A percentile compares a stretch with the other conserved stretches of the same genome.
Conservation (phyloP, 2,797 vertebrate genomes). For the Buceros bicornis region DNA sequence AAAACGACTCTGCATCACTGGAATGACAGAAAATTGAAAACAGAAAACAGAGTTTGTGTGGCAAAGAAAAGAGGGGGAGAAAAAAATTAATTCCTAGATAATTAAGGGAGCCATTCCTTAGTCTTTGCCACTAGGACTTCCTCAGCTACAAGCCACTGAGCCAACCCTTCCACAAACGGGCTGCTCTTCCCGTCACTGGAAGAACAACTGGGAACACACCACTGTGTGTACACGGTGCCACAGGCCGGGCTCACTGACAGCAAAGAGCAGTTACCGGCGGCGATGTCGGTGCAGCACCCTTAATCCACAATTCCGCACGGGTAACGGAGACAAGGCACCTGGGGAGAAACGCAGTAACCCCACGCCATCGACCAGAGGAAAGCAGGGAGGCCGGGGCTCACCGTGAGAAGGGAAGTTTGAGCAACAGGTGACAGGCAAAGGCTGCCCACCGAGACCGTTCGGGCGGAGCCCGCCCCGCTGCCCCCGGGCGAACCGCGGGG, state of each 20-base stretch:
- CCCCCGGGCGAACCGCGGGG: too few relatives aligned
- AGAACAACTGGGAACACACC: background rate
- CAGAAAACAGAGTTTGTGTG: background rate
- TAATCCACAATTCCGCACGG: background rate
- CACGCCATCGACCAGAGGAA: background rate
- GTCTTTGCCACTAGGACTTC: background rate
- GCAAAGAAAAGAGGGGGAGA: background rate
- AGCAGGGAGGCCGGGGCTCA: background rate
- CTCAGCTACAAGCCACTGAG: background rate
- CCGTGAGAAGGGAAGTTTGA: background rate
- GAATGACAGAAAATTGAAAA: background rate
- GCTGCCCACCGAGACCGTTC: too few relatives aligned
- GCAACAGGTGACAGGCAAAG: background rate
- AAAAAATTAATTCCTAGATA: background rate
- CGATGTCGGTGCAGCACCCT: background rate
- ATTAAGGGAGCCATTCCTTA: background rate
- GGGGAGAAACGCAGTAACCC: background rate
- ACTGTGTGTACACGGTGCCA: accelerated
- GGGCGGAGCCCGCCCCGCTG: too few relatives aligned
- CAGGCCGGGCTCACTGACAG: background rate
- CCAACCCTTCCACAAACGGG: background rate
- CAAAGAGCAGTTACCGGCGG: background rate
- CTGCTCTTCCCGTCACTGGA: background rate
- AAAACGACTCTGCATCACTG: background rate
- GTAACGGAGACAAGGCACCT: background rate